These are phyloP conservation scores for Rugalucina vietnamica DNA, from an alignment of 2,888 invertebrate genomes.

Conservation along the genomic window DNA sequence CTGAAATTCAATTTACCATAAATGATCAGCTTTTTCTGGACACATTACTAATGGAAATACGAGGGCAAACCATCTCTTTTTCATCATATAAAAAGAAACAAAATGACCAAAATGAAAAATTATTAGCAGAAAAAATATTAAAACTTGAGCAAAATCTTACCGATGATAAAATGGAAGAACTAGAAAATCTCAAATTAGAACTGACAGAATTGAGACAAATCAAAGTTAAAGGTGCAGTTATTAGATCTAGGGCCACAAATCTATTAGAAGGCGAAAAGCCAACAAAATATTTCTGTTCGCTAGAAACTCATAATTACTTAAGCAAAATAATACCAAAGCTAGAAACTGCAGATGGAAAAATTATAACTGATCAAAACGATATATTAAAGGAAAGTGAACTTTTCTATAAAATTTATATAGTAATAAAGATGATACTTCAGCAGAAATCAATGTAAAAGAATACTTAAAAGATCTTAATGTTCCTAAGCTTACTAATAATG, in stretches of 20 bases:
- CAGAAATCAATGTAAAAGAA: not conserved
- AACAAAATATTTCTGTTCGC: not conserved
- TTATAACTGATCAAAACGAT: not conserved
- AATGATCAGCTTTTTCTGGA: conserved; percentile 26
- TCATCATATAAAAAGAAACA: conserved; percentile 14
- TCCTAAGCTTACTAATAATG: not conserved
- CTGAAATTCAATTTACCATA: conserved; percentile 20
- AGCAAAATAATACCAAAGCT: not conserved
- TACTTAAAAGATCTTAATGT: not conserved
- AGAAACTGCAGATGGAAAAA: not conserved
- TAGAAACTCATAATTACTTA: not conserved
- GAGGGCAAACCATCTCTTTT: conserved; percentile 15
- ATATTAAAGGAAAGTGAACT: not conserved
- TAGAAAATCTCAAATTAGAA: not conserved
- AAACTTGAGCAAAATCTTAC: not conserved
- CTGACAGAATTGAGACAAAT: not conserved
- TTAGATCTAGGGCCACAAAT: not conserved
- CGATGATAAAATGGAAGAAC: not conserved
- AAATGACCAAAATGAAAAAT: not conserved
- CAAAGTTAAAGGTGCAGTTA: not conserved
- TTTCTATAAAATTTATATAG: not conserved
- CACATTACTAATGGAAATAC: conserved; percentile 31
- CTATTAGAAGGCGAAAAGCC: conserved; percentile 3
- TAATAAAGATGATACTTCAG: not conserved
- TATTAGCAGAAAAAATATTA: not conserved